A percentile compares a stretch with the other conserved stretches of the same genome.
Conservation (phyloP, 2,113 vertebrate genomes). For the Anseranas semipalmata region DNA sequence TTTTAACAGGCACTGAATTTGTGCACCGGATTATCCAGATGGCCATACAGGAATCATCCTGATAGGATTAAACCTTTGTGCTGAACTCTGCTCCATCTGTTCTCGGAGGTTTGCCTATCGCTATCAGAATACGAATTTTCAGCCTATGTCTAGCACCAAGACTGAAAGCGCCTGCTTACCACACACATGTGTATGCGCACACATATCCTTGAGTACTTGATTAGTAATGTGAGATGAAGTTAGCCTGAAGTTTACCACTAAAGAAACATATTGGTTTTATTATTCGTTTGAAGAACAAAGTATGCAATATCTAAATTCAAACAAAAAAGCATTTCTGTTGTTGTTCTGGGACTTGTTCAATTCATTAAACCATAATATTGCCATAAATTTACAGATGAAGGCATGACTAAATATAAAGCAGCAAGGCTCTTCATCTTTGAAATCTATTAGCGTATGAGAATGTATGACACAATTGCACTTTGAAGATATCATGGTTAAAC, state of each 20-base stretch:
- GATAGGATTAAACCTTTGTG: conserved; percentile 98
- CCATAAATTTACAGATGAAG: conserved; percentile 54
- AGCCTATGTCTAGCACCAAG: conserved; percentile 48
- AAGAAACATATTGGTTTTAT: conserved; percentile 56
- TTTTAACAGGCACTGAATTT: conserved; percentile 91
- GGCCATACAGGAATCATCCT: conserved; percentile 93
- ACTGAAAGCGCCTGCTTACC: conserved; percentile 20
- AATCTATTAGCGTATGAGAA: conserved; percentile 46
- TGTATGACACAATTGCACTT: conserved; percentile 37
- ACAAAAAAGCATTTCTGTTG: conserved; percentile 55
- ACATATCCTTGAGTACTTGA: conserved; percentile 16
- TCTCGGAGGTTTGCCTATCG: conserved; percentile 75
- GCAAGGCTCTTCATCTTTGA: conserved; percentile 62
- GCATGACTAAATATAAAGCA: conserved; percentile 61
- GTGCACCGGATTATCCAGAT: conserved; percentile 93
- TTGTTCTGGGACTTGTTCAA: conserved; percentile 64
- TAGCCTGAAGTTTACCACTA: conserved; percentile 45
- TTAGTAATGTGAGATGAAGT: conserved; percentile 44
- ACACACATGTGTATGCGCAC: neutral
- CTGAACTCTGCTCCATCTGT: conserved; percentile 92
- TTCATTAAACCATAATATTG: conserved; percentile 52
- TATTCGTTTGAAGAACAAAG: conserved; percentile 56
- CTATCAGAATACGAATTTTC: conserved; percentile 74
- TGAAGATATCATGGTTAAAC: conserved; percentile 20
- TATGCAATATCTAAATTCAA: conserved; percentile 51